Conservation (phyloP, 2,113 vertebrate genomes). For the Struthidea cinerea region DNA sequence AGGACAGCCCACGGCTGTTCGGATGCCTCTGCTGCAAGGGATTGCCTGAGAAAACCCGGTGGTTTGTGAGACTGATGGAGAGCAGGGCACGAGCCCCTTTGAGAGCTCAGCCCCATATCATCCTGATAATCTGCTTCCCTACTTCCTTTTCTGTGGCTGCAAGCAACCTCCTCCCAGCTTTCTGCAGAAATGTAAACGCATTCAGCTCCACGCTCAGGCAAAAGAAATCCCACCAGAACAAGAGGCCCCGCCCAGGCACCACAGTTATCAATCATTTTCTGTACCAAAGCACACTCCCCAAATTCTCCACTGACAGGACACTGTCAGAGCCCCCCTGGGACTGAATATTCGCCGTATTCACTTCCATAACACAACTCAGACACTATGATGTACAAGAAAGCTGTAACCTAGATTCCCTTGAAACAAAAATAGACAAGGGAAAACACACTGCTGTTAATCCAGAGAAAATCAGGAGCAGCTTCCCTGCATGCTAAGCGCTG, state of each 20-base stretch:
- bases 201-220: not conserved
- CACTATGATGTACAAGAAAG: not conserved
- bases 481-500: not conserved
- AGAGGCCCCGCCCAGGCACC: not conserved
- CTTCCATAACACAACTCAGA: not conserved
- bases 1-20: not conserved
- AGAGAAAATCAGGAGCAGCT: not conserved
- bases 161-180: not conserved
- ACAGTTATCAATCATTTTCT: not conserved
- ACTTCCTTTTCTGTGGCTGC: not conserved
- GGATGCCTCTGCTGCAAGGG: not conserved
- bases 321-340: not conserved
- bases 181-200: not conserved
- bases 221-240: not conserved
- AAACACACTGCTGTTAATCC: not conserved
- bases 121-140: not conserved
- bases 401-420: constrained; percentile 7
- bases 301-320: not conserved
- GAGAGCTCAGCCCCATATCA: not conserved
- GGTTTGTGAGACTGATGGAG: not conserved
- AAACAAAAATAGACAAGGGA: not conserved
- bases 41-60: not conserved
- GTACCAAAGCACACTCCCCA: not conserved
- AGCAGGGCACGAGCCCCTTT: not conserved
- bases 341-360: not conserved